Base-by-base conservation (phyloP, 2,113 vertebrate genomes). In the Triplophysa tibetana region DNA sequence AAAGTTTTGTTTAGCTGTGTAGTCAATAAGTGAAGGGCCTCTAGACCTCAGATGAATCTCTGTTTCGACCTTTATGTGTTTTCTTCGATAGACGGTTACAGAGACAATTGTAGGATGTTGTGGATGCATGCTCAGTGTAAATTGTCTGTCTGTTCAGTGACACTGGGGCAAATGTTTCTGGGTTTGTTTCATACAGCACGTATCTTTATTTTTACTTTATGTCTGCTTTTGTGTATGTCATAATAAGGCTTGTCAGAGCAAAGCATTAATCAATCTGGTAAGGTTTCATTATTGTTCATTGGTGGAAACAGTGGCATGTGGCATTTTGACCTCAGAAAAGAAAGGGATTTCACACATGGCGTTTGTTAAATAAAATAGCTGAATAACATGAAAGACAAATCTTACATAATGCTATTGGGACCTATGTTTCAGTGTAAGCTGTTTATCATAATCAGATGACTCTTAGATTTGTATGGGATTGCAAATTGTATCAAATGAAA, bases 51-150 rank as follows among this genome's bases (percentile, higher is more conserved):
- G 29, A 75, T 48, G 14, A 61, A 21, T 54, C 45, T 33, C 21
- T 54, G 26, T 66, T 73, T 62, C 81, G 41, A 79, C 79, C 70
- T 75, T 75, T 65, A 29, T n/a, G 17, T 41, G 48, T 84, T 64
- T 75, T 65, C 77, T 17, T 26, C 2, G 19, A 66, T 50, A 56
- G 41, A 62, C 21, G n/a, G 76, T 52, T 23, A 7, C 45, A 24
- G 48, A 70, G 43, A 84, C 83, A 84, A 84, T 81, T n/a, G 50
- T 16, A 81, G 83, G 83, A 84, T 84, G 79, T 70, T 72, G 68
- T 50, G 26, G 17, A 70, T 62, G 41, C 43, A 48, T 48, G 9
- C 58, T 50, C 8, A n/a, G 38, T n/a, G 21, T 21, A 58, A 58
- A n/a, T 21, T 21, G 8, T 50, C n/a, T 43, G 12, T 13, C 48